Evolutionary conservation across 2,888 invertebrate genomes (phyloP).

Genomic region (Chydorus sphaericus): DNA sequence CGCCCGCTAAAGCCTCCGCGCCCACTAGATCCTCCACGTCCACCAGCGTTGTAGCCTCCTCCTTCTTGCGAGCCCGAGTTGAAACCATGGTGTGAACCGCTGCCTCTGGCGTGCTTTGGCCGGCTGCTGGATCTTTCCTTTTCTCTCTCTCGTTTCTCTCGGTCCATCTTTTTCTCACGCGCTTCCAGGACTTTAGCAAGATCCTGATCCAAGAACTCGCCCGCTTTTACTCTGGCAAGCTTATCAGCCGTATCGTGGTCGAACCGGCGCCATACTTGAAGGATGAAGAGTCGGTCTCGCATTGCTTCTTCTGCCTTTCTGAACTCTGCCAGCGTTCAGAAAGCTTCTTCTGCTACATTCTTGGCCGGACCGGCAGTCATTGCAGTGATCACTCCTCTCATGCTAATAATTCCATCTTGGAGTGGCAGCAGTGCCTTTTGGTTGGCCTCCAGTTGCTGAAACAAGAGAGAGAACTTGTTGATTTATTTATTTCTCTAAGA

Average conservation of each 20-base stretch:
- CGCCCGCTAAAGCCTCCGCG: background rate
- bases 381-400: no score
- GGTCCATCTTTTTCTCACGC: background rate
- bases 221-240: background rate
- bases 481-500: background rate
- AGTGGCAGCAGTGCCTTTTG: background rate
- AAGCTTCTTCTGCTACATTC: background rate
- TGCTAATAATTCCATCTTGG: conserved; percentile 1
- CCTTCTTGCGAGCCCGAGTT: no score
- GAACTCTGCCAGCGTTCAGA: background rate
- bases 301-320: background rate
- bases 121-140: background rate
- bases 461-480: background rate
- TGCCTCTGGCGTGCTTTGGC: background rate
- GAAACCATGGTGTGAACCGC: background rate
- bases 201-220: conserved; percentile 26
- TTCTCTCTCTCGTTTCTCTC: background rate
- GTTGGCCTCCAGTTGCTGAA: background rate
- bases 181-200: conserved; percentile 17
- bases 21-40: no score
- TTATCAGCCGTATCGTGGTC: background rate
- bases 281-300: background rate
- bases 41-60: no score
- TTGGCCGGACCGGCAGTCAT: no score
- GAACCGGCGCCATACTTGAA: background rate